A percentile compares a stretch with the other conserved stretches of the same genome.
Conservation (phyloP, 1,140 invertebrate genomes). For the Brachionus paranguensis region DNA sequence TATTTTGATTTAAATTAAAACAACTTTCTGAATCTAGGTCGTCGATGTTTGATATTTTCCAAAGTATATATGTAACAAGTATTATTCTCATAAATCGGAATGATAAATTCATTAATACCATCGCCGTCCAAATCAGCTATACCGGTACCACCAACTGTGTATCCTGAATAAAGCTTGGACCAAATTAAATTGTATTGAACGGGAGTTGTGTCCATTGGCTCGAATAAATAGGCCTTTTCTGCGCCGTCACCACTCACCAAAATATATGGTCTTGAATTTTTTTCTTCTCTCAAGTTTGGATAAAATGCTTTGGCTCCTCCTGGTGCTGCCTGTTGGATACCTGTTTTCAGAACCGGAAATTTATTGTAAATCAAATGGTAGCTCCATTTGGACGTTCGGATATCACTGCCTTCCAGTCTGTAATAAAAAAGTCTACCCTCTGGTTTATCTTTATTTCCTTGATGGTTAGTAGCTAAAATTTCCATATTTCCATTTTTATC, state of each 20-base stretch:
- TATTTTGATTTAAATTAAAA: background rate
- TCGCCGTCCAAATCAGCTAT: constrained; percentile 32
- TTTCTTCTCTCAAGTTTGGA: background rate
- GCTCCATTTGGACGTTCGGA: constrained; percentile 1
- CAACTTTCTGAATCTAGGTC: background rate
- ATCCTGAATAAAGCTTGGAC: constrained; percentile 15
- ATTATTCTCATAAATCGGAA: constrained; percentile 34
- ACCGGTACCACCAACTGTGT: constrained; percentile 15
- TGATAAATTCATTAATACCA: constrained; percentile 14
- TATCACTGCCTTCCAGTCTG: background rate
- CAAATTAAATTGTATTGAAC: background rate
- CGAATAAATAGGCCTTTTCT: constrained; percentile 26
- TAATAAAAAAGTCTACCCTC: constrained; percentile 17
- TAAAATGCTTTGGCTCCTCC: constrained; percentile 26
- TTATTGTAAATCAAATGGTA: constrained; percentile 15
- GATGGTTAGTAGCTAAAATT: constrained; percentile 26
- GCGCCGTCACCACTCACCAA: constrained; percentile 25
- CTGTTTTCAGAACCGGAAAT: constrained; percentile 4
- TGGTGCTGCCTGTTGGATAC: constrained; percentile 6
- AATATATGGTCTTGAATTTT: background rate
- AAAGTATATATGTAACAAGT: constrained; percentile 20
- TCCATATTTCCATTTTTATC: constrained; percentile 8
- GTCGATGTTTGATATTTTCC: background rate
- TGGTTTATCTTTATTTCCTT: constrained; percentile 27
- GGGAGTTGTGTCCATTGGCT: constrained; percentile 1